phyloP scores from a whole-genome alignment of 1,140 invertebrate genomes.

The Cydia amplana region DNA sequence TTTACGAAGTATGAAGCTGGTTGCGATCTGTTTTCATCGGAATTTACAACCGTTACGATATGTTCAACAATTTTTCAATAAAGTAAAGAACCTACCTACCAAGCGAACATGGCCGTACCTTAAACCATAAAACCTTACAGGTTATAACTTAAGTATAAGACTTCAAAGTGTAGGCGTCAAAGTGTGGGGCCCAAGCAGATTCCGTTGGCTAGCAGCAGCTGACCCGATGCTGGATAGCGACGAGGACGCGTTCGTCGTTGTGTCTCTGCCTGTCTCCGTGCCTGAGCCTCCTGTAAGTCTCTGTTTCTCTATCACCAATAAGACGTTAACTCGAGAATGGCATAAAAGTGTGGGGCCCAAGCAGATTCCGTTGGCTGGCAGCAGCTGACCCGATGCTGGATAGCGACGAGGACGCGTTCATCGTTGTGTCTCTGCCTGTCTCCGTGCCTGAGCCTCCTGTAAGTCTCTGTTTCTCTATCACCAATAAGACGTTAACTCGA shows the following conservation, averaged over 20 bases:
- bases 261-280: conserved; percentile 72
- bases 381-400: conserved; percentile 74
- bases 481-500: background rate
- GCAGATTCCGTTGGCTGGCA: conserved; percentile 66
- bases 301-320: background rate
- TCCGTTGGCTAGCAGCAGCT: conserved; percentile 68
- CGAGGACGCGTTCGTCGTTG: conserved; percentile 74
- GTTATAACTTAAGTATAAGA: background rate
- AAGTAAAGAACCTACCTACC: background rate
- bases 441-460: conserved; percentile 67
- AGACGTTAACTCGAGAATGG: conserved; percentile 34
- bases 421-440: conserved; percentile 74
- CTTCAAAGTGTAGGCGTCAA: too few species aligned
- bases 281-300: conserved; percentile 67
- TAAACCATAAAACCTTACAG: background rate
- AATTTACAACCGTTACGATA: too few species aligned
- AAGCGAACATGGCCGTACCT: background rate
- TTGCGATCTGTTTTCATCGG: too few species aligned
- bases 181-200: conserved; percentile 48
- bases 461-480: conserved; percentile 42
- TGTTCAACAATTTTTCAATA: too few species aligned
- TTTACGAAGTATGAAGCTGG: too few species aligned
- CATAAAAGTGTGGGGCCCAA: conserved; percentile 58
- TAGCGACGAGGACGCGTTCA: conserved; percentile 76
- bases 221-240: conserved; percentile 77